phyloP scores from a whole-genome alignment of 1,140 invertebrate genomes.

The Planococcus citri region DNA sequence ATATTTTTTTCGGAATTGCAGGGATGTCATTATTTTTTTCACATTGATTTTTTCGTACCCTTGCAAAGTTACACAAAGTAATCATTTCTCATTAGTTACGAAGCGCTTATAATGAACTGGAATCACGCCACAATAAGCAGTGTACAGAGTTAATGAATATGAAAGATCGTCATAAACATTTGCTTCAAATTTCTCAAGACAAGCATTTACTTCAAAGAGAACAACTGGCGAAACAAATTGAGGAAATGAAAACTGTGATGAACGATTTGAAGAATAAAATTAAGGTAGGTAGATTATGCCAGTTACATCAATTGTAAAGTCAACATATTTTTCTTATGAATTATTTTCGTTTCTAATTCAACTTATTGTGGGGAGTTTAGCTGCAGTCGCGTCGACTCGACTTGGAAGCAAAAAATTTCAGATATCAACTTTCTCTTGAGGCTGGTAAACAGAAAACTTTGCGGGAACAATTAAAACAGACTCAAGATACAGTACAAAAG shows the following conservation, averaged over 20 bases:
- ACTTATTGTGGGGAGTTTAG: too few species aligned
- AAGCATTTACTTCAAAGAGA: conserved; percentile 56
- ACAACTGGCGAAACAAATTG: conserved; percentile 49
- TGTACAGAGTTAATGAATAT: conserved; percentile 36
- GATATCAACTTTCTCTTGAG: conserved; percentile 53
- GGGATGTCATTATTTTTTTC: not conserved
- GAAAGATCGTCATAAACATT: conserved; percentile 47
- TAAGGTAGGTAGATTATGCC: conserved; percentile 35
- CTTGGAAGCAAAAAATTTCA: conserved; percentile 56
- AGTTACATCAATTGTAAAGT: too few species aligned
- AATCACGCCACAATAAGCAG: conserved; percentile 26
- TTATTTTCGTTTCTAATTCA: too few species aligned
- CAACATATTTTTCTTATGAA: too few species aligned
- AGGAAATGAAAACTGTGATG: conserved; percentile 48
- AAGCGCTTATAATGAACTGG: conserved; percentile 25
- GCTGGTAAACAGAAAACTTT: conserved; percentile 54
- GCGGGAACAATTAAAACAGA: conserved; percentile 48
- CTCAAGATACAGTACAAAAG: conserved; percentile 44
- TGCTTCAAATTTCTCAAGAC: conserved; percentile 53
- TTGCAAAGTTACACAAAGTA: not conserved
- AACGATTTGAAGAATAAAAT: conserved; percentile 55
- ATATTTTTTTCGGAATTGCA: too few species aligned
- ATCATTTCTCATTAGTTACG: conserved; percentile 19
- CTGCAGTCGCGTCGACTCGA: conserved; percentile 40
- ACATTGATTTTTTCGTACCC: not conserved